phyloP scores from a whole-genome alignment of 2,797 vertebrate species.

The Myotis daubentonii region DNA sequence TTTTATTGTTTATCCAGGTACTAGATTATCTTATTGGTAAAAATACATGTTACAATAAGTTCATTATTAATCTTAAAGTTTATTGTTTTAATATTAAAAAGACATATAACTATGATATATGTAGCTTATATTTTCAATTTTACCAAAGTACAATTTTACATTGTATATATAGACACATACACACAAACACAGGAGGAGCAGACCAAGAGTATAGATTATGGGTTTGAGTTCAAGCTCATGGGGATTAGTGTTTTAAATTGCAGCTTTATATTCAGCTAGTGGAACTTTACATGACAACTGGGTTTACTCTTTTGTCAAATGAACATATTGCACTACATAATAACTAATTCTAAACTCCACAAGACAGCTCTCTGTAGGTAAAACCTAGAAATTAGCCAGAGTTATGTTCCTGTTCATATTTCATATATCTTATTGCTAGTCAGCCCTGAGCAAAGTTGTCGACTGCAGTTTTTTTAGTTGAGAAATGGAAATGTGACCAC shows the following conservation, averaged over 20 bases:
- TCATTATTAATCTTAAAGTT: constrained; percentile 43
- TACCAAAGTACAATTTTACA: constrained; percentile 4
- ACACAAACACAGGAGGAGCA: not conserved
- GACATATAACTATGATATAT: not conserved
- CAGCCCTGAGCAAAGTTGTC: constrained; percentile 45
- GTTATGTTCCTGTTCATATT: not conserved
- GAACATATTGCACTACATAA: constrained; percentile 26
- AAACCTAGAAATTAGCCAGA: constrained; percentile 59
- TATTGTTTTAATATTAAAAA: constrained; percentile 28
- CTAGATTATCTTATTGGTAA: not conserved
- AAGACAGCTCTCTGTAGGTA: not conserved
- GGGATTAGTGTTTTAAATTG: not conserved
- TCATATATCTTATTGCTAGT: constrained; percentile 45
- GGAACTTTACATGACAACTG: not conserved
- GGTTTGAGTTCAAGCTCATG: not conserved
- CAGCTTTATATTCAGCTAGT: constrained; percentile 18
- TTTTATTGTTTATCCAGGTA: constrained; percentile 29
- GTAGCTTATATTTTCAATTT: not conserved
- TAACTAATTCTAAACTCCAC: constrained; percentile 40
- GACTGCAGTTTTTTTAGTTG: constrained; percentile 55
- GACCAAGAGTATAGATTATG: not conserved
- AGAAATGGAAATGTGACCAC: constrained; percentile 32
- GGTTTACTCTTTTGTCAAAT: constrained; percentile 40
- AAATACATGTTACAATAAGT: not conserved
- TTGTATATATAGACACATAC: not conserved